These are phyloP conservation scores for Drosophila mimetica DNA, from an alignment of 2,888 invertebrate genomes.

Conservation along the genomic window DNA sequence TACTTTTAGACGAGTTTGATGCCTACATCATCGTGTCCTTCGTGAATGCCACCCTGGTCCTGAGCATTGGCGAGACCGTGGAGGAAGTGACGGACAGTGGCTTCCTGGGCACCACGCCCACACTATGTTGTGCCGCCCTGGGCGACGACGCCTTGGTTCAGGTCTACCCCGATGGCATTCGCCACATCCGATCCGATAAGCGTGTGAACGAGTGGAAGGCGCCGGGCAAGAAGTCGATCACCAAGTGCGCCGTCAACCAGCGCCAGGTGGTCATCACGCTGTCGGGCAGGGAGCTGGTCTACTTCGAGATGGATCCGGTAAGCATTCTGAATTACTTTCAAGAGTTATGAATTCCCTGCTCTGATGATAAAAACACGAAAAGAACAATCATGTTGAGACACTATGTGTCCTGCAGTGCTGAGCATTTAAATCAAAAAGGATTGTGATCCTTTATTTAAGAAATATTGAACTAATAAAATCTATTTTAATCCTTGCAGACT, in stretches of 20 bases:
- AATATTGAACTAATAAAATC: background rate
- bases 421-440: constrained; percentile 39
- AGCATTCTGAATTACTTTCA: constrained; percentile 83
- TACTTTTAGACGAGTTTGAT: constrained; percentile 88
- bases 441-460: background rate
- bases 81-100: constrained; percentile 99
- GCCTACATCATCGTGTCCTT: constrained; percentile 99
- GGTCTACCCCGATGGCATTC: constrained; percentile 99
- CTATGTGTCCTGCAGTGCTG: constrained; percentile 85
- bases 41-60: constrained; percentile 97
- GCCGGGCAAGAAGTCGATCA: constrained; percentile 98
- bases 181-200: constrained; percentile 98
- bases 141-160: constrained; percentile 99
- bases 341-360: constrained; percentile 34
- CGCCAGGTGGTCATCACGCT: constrained; percentile 99
- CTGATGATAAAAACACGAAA: constrained; percentile 83
- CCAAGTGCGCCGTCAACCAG: constrained; percentile 99
- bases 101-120: constrained; percentile 99
- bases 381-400: constrained; percentile 84
- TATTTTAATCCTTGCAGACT: constrained; percentile 87
- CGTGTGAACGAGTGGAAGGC: constrained; percentile 99
- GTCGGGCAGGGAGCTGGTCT: constrained; percentile 98
- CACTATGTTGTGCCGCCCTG: constrained; percentile 98
- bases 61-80: constrained; percentile 99
- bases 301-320: constrained; percentile 99